These are phyloP conservation scores for Magallana gigas DNA, from an alignment of 1,140 invertebrate species.

Conservation along the genomic window DNA sequence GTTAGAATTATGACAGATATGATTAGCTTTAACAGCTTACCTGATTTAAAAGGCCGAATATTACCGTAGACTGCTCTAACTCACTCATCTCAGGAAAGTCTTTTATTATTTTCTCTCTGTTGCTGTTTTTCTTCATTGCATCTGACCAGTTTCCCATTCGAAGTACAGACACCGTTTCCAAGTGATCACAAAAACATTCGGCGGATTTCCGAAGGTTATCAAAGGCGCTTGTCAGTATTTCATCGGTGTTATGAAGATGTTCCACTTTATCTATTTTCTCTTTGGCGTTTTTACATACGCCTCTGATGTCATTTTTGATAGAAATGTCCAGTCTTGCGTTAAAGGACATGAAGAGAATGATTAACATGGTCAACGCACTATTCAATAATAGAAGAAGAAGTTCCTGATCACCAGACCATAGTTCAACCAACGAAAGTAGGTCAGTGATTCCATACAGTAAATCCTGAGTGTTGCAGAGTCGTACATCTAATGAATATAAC, in stretches of 20 bases:
- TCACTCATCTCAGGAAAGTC: neutral
- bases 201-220: neutral
- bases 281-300: neutral
- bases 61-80: neutral
- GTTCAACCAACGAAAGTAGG: neutral
- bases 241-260: neutral
- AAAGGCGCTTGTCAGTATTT: neutral
- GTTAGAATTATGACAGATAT: too few relatives aligned
- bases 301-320: neutral
- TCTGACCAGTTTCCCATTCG: conserved; percentile 17
- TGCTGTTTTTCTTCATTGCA: neutral
- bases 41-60: neutral
- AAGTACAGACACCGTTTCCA: neutral
- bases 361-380: neutral
- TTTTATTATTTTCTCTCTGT: neutral
- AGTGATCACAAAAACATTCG: neutral
- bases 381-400: neutral
- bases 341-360: neutral
- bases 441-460: neutral
- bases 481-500: neutral
- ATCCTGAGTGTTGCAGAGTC: conserved; percentile 1
- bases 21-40: too few relatives aligned
- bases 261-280: neutral
- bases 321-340: neutral
- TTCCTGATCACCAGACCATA: neutral